phyloP scores from a whole-genome alignment of 1,140 invertebrate species.

The Spodoptera litura region DNA sequence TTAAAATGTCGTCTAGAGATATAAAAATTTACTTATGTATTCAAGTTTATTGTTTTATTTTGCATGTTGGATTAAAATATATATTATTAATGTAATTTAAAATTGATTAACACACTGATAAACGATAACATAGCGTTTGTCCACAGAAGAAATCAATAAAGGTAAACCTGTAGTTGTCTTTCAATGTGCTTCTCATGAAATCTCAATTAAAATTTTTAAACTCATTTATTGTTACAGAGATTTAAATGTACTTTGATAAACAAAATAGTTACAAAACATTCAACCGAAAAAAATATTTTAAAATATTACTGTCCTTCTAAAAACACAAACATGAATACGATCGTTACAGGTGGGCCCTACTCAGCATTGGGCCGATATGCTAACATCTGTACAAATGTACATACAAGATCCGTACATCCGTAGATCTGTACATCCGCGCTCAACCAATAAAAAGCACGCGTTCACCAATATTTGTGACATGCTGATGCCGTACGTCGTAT shows the following conservation, averaged over 20 bases:
- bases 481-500: conserved; percentile 63
- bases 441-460: conserved; percentile 64
- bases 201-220: too few relatives aligned
- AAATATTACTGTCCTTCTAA: conserved; percentile 4
- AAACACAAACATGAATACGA: conserved; percentile 30
- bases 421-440: conserved; percentile 49
- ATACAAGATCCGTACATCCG: conserved; percentile 27
- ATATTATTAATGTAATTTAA: too few relatives aligned
- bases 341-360: conserved; percentile 35
- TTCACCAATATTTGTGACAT: conserved; percentile 64
- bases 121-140: too few relatives aligned
- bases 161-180: too few relatives aligned
- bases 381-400: neutral
- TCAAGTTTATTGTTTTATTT: too few relatives aligned
- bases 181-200: too few relatives aligned
- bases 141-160: too few relatives aligned
- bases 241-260: neutral
- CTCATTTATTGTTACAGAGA: too few relatives aligned
- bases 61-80: too few relatives aligned
- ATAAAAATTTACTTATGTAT: too few relatives aligned
- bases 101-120: too few relatives aligned
- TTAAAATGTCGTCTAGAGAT: neutral
- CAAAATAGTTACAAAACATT: too few relatives aligned
- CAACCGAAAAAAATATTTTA: neutral
- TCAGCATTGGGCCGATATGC: conserved; percentile 1